Conservation (phyloP, 2,888 invertebrate species). For the Agrochola litura region DNA sequence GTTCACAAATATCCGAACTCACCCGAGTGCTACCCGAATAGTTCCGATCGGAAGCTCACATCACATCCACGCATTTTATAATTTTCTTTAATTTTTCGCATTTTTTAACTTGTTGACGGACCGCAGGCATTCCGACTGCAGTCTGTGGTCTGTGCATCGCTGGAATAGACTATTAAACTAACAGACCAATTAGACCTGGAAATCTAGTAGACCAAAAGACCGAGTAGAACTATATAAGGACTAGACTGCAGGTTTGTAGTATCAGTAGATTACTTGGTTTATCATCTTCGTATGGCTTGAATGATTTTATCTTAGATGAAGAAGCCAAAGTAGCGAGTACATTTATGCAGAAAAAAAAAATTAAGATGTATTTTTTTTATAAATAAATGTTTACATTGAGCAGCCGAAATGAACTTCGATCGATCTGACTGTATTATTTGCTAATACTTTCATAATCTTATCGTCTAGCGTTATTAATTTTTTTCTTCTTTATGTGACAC, state of each 20-base stretch:
- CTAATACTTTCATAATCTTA: not conserved
- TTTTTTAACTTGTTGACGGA: no score
- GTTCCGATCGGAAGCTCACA: no score
- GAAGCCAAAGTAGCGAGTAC: not conserved
- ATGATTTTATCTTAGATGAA: not conserved
- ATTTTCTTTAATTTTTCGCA: no score
- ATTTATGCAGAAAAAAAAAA: not conserved
- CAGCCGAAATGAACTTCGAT: not conserved
- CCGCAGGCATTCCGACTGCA: no score
- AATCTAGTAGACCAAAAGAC: no score
- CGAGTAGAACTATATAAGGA: no score
- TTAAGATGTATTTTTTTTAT: not conserved
- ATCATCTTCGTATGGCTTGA: not conserved
- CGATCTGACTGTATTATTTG: not conserved
- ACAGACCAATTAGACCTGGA: no score
- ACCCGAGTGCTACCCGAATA: no score
- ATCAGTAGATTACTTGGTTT: not conserved
- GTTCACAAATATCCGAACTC: no score
- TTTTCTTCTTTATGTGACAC: not conserved
- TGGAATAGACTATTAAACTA: no score
- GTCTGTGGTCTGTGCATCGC: no score
- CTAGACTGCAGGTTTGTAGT: not conserved
- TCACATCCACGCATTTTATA: no score
- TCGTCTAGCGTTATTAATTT: not conserved
- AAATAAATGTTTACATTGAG: not conserved